phyloP scores from a whole-genome alignment of 2,113 vertebrate species.

The Lonchura striata region DNA sequence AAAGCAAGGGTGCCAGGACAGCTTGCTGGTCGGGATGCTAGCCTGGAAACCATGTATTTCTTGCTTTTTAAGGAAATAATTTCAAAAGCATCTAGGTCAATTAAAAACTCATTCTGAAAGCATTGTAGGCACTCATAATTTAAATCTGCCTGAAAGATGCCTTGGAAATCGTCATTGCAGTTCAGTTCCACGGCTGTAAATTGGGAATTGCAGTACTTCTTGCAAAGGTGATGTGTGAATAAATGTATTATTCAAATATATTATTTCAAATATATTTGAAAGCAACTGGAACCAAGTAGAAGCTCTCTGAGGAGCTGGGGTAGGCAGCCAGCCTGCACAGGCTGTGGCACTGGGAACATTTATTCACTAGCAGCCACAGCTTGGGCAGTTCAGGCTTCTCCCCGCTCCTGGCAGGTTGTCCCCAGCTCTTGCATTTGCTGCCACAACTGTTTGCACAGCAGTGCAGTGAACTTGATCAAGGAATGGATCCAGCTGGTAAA shows the following conservation, averaged over 20 bases:
- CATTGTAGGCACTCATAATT: not conserved
- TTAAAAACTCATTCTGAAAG: not conserved
- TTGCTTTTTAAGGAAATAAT: not conserved
- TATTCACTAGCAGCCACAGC: not conserved
- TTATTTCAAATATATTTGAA: not conserved
- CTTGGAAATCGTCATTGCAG: not conserved
- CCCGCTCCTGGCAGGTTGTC: not conserved
- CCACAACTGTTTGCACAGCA: slow-evolving; percentile 31
- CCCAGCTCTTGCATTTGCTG: not conserved
- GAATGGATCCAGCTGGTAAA: slow-evolving; percentile 34
- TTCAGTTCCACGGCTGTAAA: not conserved
- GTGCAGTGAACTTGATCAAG: not conserved
- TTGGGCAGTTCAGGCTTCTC: not conserved
- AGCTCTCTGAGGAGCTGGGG: not conserved
- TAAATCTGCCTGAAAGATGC: not conserved
- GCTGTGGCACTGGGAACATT: not conserved
- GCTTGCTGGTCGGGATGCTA: not conserved
- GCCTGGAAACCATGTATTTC: not conserved
- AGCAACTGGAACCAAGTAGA: not conserved
- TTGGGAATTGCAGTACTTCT: not conserved
- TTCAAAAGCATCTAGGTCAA: not conserved
- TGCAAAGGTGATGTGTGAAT: not conserved
- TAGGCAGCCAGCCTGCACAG: not conserved
- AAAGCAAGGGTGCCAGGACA: not conserved
- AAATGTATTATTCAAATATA: not conserved